Evolutionary conservation across 2,888 invertebrate species (phyloP).

Genomic region (Pocota personata): DNA sequence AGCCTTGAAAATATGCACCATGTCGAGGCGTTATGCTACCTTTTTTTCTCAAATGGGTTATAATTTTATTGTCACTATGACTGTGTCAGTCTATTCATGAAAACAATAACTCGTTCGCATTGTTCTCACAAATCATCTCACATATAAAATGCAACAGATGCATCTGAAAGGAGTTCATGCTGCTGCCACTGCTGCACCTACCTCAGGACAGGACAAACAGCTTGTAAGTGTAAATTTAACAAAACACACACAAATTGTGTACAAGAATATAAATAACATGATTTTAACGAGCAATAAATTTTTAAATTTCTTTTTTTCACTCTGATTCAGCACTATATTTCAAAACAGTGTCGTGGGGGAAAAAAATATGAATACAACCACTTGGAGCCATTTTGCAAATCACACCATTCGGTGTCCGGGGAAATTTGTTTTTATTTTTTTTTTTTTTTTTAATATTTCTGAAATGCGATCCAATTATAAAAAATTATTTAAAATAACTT

Average conservation of each 20-base stretch:
- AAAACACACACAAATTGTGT: conserved; percentile 43
- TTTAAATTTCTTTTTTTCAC: background rate
- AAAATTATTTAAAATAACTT: conserved; percentile 57
- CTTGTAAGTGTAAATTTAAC: conserved; percentile 20
- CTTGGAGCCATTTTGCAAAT: conserved; percentile 18
- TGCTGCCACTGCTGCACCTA: background rate
- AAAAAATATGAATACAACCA: conserved; percentile 3
- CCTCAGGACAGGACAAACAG: background rate
- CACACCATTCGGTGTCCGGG: conserved; percentile 39
- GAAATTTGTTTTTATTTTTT: background rate
- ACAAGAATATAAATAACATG: conserved; percentile 55
- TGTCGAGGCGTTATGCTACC: conserved; percentile 14
- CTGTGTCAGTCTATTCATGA: conserved; percentile 48
- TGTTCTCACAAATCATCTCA: conserved; percentile 60
- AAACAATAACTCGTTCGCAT: conserved; percentile 53
- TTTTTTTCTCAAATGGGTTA: conserved; percentile 25
- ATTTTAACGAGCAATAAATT: conserved; percentile 73
- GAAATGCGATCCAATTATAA: conserved; percentile 65
- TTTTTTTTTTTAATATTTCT: conserved; percentile 21
- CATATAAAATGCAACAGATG: conserved; percentile 63
- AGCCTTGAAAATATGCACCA: background rate
- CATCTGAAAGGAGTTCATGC: conserved; percentile 24
- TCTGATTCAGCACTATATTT: conserved; percentile 1
- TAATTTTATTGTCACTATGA: conserved; percentile 17
- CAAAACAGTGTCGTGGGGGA: background rate